These are phyloP conservation scores for Micropoecilia bifurca DNA, from an alignment of 2,797 vertebrate species.

Conservation along the genomic window DNA sequence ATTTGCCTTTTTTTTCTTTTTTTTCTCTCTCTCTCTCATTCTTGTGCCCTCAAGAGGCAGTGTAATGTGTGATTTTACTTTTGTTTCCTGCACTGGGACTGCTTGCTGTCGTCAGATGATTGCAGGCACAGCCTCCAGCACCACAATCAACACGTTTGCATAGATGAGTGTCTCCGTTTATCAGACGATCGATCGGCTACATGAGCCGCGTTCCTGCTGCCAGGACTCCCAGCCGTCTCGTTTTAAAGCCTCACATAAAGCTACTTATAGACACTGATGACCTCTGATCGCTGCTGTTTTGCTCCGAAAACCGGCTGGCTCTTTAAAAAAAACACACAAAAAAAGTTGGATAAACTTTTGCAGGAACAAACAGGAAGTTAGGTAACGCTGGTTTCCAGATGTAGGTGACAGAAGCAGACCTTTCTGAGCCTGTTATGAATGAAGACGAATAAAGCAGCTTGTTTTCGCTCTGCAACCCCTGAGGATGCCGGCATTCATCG, in stretches of 20 bases:
- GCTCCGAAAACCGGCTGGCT: background rate
- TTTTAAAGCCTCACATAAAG: constrained; percentile 35
- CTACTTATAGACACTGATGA: constrained; percentile 35
- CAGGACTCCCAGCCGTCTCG: constrained; percentile 28
- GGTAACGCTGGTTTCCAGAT: background rate
- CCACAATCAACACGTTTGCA: constrained; percentile 23
- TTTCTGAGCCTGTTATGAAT: background rate
- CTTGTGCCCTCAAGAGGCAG: constrained; percentile 36
- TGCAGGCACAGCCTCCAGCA: constrained; percentile 28
- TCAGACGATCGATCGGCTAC: constrained; percentile 30
- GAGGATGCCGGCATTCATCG: background rate
- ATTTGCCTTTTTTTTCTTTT: constrained; percentile 65
- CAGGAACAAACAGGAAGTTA: background rate
- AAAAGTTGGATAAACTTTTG: background rate
- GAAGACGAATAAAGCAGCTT: background rate
- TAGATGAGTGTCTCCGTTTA: constrained; percentile 34
- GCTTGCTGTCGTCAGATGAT: constrained; percentile 23
- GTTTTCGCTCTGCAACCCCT: background rate
- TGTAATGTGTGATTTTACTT: constrained; percentile 14
- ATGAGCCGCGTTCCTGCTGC: constrained; percentile 20
- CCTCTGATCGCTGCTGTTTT: constrained; percentile 21
- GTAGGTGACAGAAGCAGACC: background rate
- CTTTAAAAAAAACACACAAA: background rate
- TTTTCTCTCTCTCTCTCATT: background rate
- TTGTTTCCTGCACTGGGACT: background rate